phyloP scores from a whole-genome alignment of 1,140 invertebrate species.

The Trichonephila clavipes region DNA sequence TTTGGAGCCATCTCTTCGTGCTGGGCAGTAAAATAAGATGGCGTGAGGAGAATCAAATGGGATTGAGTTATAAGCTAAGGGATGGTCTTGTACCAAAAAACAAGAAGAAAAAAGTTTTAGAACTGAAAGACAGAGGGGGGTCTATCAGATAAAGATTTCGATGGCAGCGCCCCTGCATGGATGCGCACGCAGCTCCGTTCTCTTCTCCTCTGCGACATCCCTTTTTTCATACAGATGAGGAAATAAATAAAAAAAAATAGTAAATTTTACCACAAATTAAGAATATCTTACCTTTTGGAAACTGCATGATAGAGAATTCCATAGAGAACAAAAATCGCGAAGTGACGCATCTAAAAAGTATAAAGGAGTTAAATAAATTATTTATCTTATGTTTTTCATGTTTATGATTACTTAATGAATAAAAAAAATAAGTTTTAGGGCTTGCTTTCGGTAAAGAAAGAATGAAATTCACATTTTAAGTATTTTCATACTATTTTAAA shows the following conservation, averaged over 20 bases:
- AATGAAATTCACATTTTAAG: no score
- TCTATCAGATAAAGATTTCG: conserved; percentile 63
- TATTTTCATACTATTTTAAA: no score
- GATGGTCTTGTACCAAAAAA: neutral
- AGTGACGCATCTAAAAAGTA: no score
- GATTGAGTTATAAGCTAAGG: conserved; percentile 21
- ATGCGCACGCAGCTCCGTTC: conserved; percentile 52
- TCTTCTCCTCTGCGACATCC: conserved; percentile 69
- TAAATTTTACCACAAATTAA: neutral
- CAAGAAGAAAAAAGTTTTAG: conserved; percentile 2
- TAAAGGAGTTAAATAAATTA: no score
- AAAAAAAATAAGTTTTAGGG: no score
- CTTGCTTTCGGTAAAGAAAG: no score
- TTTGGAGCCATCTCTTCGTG: neutral
- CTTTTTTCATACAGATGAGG: neutral
- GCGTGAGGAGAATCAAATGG: conserved; percentile 38
- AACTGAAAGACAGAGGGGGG: neutral
- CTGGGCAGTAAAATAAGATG: neutral
- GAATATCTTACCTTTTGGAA: neutral
- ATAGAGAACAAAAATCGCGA: neutral
- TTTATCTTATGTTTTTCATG: no score
- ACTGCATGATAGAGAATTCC: neutral
- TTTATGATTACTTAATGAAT: no score
- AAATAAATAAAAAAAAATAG: neutral
- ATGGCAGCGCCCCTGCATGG: conserved; percentile 63